Conservation (phyloP, 2,888 invertebrate species). For the Andrena haemorrhoa region DNA sequence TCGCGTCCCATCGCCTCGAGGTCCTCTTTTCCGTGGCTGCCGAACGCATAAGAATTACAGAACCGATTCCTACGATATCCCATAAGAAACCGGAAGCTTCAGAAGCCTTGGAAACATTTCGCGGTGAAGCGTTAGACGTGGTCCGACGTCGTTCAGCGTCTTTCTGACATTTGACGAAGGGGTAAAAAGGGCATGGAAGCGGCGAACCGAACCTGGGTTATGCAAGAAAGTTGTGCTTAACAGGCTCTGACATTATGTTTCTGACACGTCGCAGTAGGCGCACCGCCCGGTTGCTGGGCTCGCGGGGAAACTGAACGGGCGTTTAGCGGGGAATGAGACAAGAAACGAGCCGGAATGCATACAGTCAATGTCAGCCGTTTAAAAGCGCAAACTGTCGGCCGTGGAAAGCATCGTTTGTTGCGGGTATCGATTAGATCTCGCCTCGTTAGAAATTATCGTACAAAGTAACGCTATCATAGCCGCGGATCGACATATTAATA, state of each 20-base stretch:
- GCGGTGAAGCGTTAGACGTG: not conserved
- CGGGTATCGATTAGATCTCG: constrained; percentile 1
- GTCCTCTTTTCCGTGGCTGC: no score
- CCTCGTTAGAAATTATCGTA: not conserved
- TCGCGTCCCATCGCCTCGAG: no score
- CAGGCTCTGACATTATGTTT: constrained; percentile 18
- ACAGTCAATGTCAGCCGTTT: constrained; percentile 5
- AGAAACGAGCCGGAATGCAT: not conserved
- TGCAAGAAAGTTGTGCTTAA: constrained; percentile 28
- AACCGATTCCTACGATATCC: no score
- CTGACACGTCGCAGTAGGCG: constrained; percentile 8
- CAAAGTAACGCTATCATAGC: not conserved
- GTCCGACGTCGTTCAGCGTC: not conserved
- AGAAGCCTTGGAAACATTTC: not conserved
- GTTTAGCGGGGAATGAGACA: constrained; percentile 7
- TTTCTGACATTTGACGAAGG: constrained; percentile 4
- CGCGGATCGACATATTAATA: not conserved
- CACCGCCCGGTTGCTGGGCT: constrained; percentile 1
- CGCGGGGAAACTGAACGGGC: not conserved
- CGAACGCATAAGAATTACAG: no score
- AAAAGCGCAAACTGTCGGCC: not conserved
- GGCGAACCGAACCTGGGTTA: constrained; percentile 16
- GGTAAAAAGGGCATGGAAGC: not conserved
- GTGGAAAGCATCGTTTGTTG: constrained; percentile 1
- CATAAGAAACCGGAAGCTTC: not conserved